Evolutionary conservation across 2,113 vertebrate species (phyloP), one percentile per base, ranked within the genome.

Genomic region (Budorcas taxicolor): DNA sequence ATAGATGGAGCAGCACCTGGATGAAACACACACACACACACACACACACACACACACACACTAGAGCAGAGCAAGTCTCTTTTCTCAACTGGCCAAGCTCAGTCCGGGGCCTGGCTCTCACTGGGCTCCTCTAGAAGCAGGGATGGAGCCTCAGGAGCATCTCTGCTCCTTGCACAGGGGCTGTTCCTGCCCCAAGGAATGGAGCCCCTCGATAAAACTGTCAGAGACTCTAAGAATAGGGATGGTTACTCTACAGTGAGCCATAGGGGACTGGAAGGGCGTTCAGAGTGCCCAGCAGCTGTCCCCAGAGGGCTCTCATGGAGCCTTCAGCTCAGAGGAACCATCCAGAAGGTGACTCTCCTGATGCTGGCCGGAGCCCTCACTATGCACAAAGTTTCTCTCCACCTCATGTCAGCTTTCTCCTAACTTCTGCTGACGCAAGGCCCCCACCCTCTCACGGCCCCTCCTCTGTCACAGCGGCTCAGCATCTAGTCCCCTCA

Each of bases 361-460:
- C 7, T 11, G 6, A 27, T 7, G 31, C 25, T n/a, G 9, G 88
- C 0, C 0, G 1, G 21, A 14, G 19, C 6, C 33, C 19, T n/a
- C 36, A 12, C 64, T 1, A 6, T 0, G 6, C 36, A 2, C 62
- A 11, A 64, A 25, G 21, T 8, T n/a, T 83, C 83, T 78, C 40
- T 80, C 62, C 16, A 2, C 5, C 58, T 27, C 5, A 12, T 3
- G 7, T 31, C 14, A 2, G 25, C 36, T 33, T 84, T 55, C 40
- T 94, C 58, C 40, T 47, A 12, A 88, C 60, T 33, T 83, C 83
- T 43, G 23, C 19, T 0, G 2, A 23, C 83, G 13, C 31, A 11
- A 16, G n/a, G 23, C 57, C 50, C 80, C 43, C 3, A 2, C 7
- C 5, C 7, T 5, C 13, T 25, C 23, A 3, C 1, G 50, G 29